These are phyloP conservation scores for Bathynomus jamesi DNA, from an alignment of 1,140 invertebrate genomes.

Conservation along the genomic window DNA sequence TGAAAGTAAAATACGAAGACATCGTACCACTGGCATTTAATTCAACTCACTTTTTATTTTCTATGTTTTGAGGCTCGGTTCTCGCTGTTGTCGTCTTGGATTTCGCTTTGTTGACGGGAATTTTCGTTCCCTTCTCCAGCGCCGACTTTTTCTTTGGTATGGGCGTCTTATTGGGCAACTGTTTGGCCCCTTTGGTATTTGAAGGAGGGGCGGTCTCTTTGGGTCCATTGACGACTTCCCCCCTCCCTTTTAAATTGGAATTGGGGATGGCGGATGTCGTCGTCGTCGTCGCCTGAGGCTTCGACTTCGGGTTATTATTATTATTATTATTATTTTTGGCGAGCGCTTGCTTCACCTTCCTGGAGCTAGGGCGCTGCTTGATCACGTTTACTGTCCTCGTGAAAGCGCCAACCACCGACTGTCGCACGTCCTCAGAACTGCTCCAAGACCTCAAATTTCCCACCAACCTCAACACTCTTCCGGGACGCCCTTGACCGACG, in stretches of 20 bases:
- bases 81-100: neutral
- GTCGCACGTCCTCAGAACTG: slow-evolving; percentile 32
- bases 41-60: neutral
- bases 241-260: neutral
- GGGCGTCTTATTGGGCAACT: neutral
- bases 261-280: neutral
- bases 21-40: too few relatives aligned
- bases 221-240: neutral
- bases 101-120: neutral
- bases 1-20: too few relatives aligned
- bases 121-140: neutral
- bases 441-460: slow-evolving; percentile 34
- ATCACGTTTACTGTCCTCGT: slow-evolving; percentile 27
- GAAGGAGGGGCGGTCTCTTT: neutral
- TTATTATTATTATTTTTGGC: neutral
- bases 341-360: slow-evolving; percentile 21
- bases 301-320: neutral
- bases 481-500: neutral
- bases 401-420: slow-evolving; percentile 31
- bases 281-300: neutral
- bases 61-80: neutral
- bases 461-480: slow-evolving; percentile 28
- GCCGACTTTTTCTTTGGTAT: neutral
- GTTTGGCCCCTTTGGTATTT: neutral
- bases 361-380: slow-evolving; percentile 22